Evolutionary conservation across 2,113 vertebrate species (phyloP).

Genomic region (Datnioides undecimradiatus): DNA sequence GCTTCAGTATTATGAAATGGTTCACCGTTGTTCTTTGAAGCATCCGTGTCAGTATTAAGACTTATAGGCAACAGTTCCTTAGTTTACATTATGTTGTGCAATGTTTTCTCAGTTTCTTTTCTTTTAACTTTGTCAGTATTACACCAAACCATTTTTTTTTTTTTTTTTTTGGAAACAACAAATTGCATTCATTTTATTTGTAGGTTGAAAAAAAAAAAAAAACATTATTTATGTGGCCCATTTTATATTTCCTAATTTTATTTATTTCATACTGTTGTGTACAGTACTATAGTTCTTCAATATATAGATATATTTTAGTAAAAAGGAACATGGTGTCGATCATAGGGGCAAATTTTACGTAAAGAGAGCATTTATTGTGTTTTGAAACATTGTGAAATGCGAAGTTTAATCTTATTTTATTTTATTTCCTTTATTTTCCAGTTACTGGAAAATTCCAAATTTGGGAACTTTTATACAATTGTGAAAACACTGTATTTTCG

Average conservation of each 20-base stretch:
- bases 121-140: constrained; percentile 97
- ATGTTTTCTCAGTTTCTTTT: constrained; percentile 91
- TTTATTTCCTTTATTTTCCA: constrained; percentile 98
- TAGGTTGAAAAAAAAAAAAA: constrained; percentile 90
- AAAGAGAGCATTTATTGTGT: constrained; percentile 99
- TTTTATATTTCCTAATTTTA: constrained; percentile 99
- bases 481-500: constrained; percentile 99
- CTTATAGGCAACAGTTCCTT: constrained; percentile 98
- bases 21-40: constrained; percentile 97
- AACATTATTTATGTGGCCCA: constrained; percentile 99
- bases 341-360: constrained; percentile 99
- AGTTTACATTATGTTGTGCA: constrained; percentile 99
- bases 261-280: constrained; percentile 99
- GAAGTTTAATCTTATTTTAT: constrained; percentile 99
- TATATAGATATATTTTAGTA: constrained; percentile 99
- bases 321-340: constrained; percentile 99
- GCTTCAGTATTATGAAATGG: constrained; percentile 96
- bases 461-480: constrained; percentile 99
- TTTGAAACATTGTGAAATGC: constrained; percentile 99
- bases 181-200: constrained; percentile 99
- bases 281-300: constrained; percentile 99
- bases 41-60: constrained; percentile 99
- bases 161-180: constrained; percentile 87
- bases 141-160: constrained; percentile 94
- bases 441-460: constrained; percentile 99